Evolutionary conservation across 92 coral and sea anemone genomes (phyloP), one percentile per base, ranked within the genome.

Genomic region (Phenganax marumi): DNA sequence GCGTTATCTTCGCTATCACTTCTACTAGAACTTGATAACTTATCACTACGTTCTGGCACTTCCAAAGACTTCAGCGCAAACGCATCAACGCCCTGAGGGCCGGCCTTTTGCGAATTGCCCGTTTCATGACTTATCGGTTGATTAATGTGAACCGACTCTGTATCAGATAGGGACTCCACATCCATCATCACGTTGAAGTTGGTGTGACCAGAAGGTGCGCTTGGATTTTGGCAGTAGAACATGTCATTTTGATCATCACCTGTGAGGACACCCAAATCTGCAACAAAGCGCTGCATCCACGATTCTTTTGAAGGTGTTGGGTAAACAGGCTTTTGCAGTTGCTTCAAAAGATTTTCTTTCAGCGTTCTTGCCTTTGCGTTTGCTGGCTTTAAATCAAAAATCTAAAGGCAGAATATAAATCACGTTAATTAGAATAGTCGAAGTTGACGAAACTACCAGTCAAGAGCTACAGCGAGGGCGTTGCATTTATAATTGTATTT

Each of bases 221-320:
- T 63, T 78, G 83, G 83, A 50, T 78, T 78, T 39, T 72, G 55
- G 73, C 73, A 78, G 39, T 1, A 22, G 50, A 78, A 78, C 83
- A 78, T 61, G 83, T 78, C 83, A 46, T 78, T 78, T 63, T 78
- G 83, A 25, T 46, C 73, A 43, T 57, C 52, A 21, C 73, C 83
- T 19, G 83, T 78, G 12, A 60, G 66, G 24, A 78, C 83, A 33
- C 56, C 83, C 1, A 78, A 72, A n/a, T 78, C 83, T 10, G 61
- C 39, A 50, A 78, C 63, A 10, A 78, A 78, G 17, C 73, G 72
- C 14, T 78, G 49, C 83, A 78, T 78, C 83, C 83, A 78, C 24
- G 68, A 43, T 19, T 62, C 58, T 12, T 78, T 78, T 11, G 83
- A 61, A 33, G 83, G 83, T 39, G 83, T 78, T 50, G 83, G 83